Percentiles rank a stretch among this genome's conserved stretches.
Conservation (phyloP, 2,888 invertebrate species). For the Eucriotettix oculatus region DNA sequence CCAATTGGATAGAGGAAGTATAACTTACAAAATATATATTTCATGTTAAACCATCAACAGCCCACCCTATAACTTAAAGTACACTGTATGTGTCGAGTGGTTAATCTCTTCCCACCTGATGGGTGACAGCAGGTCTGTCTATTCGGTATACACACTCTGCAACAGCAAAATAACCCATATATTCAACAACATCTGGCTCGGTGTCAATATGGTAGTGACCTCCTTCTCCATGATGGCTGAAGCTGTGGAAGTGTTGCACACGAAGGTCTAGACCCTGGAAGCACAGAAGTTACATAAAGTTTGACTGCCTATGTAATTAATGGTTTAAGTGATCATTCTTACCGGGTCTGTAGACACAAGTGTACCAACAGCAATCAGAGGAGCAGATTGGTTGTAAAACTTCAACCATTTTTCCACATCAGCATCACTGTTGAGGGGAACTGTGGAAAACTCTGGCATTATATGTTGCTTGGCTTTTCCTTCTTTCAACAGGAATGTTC, state of each 20-base stretch:
- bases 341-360: constrained; percentile 73
- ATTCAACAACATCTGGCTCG: constrained; percentile 71
- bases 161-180: constrained; percentile 76
- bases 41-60: too few species aligned
- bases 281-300: background rate
- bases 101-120: constrained; percentile 62
- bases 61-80: background rate
- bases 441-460: constrained; percentile 82
- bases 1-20: too few species aligned
- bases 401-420: constrained; percentile 77
- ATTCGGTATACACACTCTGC: constrained; percentile 57
- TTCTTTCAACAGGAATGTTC: constrained; percentile 65
- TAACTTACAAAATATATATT: too few species aligned
- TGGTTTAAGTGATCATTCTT: constrained; percentile 18
- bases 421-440: constrained; percentile 50
- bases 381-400: constrained; percentile 81
- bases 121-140: constrained; percentile 50
- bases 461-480: constrained; percentile 84
- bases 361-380: constrained; percentile 74
- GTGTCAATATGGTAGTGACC: constrained; percentile 97
- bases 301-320: background rate
- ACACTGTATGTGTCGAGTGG: constrained; percentile 8
- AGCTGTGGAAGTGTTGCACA: constrained; percentile 92
- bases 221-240: constrained; percentile 63
- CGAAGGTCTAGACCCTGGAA: constrained; percentile 71